Evolutionary conservation across 2,113 vertebrate genomes (phyloP).

Genomic region (Hippocampus abdominalis): DNA sequence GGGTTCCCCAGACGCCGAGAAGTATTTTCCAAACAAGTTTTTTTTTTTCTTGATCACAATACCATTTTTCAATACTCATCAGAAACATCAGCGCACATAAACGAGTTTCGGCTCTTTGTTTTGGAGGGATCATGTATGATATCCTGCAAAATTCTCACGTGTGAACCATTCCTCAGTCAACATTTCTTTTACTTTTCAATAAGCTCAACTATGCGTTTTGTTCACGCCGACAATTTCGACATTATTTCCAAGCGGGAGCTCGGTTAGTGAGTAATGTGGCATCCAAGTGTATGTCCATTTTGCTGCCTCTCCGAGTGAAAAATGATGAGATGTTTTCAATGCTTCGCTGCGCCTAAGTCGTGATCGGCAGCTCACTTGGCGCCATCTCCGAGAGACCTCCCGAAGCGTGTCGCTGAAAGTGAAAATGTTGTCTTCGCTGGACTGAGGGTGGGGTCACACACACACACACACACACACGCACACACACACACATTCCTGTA

Average conservation of each 20-base stretch:
- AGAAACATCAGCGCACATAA: too few species aligned
- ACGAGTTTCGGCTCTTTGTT: too few species aligned
- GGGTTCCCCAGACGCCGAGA: too few species aligned
- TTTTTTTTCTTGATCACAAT: too few species aligned
- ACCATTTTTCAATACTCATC: too few species aligned
- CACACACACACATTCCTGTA: too few species aligned
- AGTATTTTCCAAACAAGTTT: too few species aligned
- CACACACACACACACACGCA: too few species aligned
- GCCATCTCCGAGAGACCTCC: conserved; percentile 5
- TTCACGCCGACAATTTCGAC: not conserved
- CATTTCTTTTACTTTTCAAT: not conserved
- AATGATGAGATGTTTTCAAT: conserved; percentile 2
- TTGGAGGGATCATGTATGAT: too few species aligned
- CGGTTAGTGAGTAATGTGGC: not conserved
- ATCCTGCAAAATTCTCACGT: too few species aligned
- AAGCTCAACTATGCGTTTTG: not conserved
- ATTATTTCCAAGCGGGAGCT: not conserved
- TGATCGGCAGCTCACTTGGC: conserved; percentile 4
- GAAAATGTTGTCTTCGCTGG: not conserved
- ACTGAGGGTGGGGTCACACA: not conserved
- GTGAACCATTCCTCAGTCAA: too few species aligned
- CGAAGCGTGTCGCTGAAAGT: conserved; percentile 9
- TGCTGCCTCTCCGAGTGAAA: conserved; percentile 5
- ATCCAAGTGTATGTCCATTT: conserved; percentile 1
- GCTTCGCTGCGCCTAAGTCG: not conserved